Evolutionary conservation across 2,888 invertebrate species (phyloP).

Genomic region (Eilema griseolum): DNA sequence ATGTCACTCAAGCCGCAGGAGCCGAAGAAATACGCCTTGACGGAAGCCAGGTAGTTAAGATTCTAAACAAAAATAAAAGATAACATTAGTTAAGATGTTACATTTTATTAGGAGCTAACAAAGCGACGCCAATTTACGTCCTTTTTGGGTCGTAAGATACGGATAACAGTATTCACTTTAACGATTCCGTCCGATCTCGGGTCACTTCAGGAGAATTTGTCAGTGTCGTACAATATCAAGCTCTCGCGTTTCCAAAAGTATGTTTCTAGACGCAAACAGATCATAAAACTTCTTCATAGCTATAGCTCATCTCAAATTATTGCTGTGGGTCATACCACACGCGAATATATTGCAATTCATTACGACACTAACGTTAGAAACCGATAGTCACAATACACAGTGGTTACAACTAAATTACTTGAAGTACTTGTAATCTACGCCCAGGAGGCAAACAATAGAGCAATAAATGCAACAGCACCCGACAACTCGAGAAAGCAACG

Average conservation of each 20-base stretch:
- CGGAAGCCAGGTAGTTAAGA: constrained; percentile 87
- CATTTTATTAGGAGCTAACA: constrained; percentile 83
- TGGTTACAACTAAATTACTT: constrained; percentile 77
- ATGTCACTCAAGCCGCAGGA: constrained; percentile 81
- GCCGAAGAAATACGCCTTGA: constrained; percentile 72
- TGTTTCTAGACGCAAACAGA: constrained; percentile 40
- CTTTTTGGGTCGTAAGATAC: constrained; percentile 64
- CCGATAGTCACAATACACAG: constrained; percentile 66
- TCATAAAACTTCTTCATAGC: constrained; percentile 48
- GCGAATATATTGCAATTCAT: constrained; percentile 67
- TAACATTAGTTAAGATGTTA: constrained; percentile 83
- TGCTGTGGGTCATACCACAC: constrained; percentile 57
- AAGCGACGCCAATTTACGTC: constrained; percentile 82
- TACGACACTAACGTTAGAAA: constrained; percentile 66
- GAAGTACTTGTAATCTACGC: constrained; percentile 69
- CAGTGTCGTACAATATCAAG: constrained; percentile 15
- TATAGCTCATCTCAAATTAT: constrained; percentile 61
- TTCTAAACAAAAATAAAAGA: constrained; percentile 82
- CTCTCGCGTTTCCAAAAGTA: constrained; percentile 34
- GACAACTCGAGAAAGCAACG: constrained; percentile 74
- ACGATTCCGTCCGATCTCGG: constrained; percentile 32
- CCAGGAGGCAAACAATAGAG: constrained; percentile 81
- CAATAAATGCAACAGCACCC: constrained; percentile 76
- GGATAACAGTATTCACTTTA: constrained; percentile 50
- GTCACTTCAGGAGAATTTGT: constrained; percentile 36